phyloP scores from a whole-genome alignment of 2,113 vertebrate genomes.

The Otocyon megalotis region DNA sequence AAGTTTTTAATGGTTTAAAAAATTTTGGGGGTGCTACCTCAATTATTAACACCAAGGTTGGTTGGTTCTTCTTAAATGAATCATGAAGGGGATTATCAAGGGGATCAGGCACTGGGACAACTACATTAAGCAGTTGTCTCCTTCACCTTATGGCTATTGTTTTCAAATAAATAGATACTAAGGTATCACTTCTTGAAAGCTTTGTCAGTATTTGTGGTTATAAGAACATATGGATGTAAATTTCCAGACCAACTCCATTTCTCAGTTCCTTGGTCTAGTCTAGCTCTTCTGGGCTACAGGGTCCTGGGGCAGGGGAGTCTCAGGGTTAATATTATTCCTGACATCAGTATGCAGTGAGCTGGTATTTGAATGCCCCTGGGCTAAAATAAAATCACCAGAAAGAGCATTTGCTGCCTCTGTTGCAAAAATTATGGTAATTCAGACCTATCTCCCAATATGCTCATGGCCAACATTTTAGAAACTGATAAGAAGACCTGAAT shows the following conservation, averaged over 20 bases:
- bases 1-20: background rate
- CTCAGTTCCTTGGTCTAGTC: background rate
- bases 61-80: background rate
- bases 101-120: fast-evolving
- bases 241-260: background rate
- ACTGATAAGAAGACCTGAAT: conserved; percentile 53
- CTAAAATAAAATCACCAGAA: background rate
- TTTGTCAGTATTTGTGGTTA: background rate
- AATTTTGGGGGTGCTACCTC: background rate
- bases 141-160: background rate
- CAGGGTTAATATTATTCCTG: background rate
- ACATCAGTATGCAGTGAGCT: background rate
- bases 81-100: background rate
- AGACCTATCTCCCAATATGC: background rate
- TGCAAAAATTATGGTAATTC: background rate
- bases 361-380: background rate
- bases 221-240: background rate
- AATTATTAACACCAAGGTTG: background rate
- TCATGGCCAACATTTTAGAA: conserved; percentile 23
- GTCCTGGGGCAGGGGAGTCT: background rate
- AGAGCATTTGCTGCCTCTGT: background rate
- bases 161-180: background rate
- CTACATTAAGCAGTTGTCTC: fast-evolving
- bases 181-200: background rate
- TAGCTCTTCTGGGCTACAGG: background rate